These are phyloP conservation scores for Sturmia bella DNA, from an alignment of 2,888 invertebrate genomes.

Conservation along the genomic window DNA sequence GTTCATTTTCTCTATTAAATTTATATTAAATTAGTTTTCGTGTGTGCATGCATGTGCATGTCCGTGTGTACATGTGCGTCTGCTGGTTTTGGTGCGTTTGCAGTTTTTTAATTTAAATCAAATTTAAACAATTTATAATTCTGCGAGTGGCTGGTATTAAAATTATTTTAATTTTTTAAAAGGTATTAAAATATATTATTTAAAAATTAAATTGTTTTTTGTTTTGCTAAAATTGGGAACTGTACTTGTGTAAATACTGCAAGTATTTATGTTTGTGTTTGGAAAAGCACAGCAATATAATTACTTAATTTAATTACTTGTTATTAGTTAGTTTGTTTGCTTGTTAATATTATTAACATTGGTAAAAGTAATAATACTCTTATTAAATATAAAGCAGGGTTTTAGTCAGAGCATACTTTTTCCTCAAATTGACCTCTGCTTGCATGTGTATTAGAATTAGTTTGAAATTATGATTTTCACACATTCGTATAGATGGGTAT, in stretches of 20 bases:
- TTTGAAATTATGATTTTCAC: too few species aligned
- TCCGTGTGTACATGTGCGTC: too few species aligned
- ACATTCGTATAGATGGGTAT: too few species aligned
- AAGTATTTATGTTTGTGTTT: not conserved
- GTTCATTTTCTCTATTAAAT: slow-evolving; percentile 51
- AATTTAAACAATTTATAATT: slow-evolving; percentile 53
- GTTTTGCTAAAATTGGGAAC: not conserved
- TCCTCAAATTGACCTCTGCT: too few species aligned
- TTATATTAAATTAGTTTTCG: slow-evolving; percentile 62
- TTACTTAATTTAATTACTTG: slow-evolving; percentile 55
- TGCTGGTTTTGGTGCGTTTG: not conserved
- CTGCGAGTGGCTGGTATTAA: slow-evolving; percentile 43
- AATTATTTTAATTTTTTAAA: slow-evolving; percentile 22
- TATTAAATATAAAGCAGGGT: not conserved
- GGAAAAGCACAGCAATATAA: slow-evolving; percentile 12
- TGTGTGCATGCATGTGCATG: not conserved
- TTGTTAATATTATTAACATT: slow-evolving; percentile 24
- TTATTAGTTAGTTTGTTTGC: slow-evolving; percentile 40
- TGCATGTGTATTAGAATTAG: too few species aligned
- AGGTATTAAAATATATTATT: slow-evolving; percentile 5
- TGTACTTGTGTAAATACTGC: not conserved
- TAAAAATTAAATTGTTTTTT: not conserved
- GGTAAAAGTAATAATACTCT: not conserved
- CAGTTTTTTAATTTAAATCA: slow-evolving; percentile 51
- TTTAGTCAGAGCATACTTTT: not conserved